Evolutionary conservation across 2,888 invertebrate species (phyloP).

Genomic region (Melieria omissa): DNA sequence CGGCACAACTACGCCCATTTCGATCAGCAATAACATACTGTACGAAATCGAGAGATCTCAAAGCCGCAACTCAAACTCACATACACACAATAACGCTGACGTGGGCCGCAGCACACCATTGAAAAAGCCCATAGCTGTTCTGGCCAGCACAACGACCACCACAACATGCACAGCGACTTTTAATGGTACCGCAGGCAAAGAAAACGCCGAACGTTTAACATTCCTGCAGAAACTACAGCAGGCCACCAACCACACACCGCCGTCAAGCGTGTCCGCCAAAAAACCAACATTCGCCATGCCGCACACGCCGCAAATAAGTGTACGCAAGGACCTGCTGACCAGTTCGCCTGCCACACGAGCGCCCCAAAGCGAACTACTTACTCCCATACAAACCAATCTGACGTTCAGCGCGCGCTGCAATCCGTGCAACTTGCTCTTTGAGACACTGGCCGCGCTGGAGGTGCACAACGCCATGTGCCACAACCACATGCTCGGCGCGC

Average conservation of each 20-base stretch:
- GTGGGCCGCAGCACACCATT: constrained; percentile 33
- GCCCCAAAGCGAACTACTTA: neutral
- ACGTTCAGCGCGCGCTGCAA: constrained; percentile 61
- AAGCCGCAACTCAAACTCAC: constrained; percentile 51
- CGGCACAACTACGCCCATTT: constrained; percentile 53
- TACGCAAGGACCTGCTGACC: constrained; percentile 43
- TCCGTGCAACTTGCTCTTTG: constrained; percentile 59
- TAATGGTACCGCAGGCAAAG: neutral
- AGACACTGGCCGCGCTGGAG: constrained; percentile 58
- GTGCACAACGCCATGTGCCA: constrained; percentile 61
- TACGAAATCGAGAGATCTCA: constrained; percentile 60
- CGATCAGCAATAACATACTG: constrained; percentile 56
- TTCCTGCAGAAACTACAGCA: constrained; percentile 58
- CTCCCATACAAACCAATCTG: constrained; percentile 38
- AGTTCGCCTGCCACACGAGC: constrained; percentile 21
- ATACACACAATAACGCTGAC: constrained; percentile 8
- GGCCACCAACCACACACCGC: constrained; percentile 41
- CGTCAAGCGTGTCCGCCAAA: constrained; percentile 9
- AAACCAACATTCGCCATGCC: constrained; percentile 2
- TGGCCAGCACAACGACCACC: constrained; percentile 20
- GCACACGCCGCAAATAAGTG: constrained; percentile 34
- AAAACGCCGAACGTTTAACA: constrained; percentile 48
- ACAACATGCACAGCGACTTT: neutral
- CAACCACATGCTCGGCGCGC: constrained; percentile 46
- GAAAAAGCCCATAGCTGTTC: constrained; percentile 57